Percentiles rank a stretch among this genome's conserved stretches.
Evolutionary conservation across 2,888 invertebrate species (phyloP).

Genomic region (Crematogaster levior): DNA sequence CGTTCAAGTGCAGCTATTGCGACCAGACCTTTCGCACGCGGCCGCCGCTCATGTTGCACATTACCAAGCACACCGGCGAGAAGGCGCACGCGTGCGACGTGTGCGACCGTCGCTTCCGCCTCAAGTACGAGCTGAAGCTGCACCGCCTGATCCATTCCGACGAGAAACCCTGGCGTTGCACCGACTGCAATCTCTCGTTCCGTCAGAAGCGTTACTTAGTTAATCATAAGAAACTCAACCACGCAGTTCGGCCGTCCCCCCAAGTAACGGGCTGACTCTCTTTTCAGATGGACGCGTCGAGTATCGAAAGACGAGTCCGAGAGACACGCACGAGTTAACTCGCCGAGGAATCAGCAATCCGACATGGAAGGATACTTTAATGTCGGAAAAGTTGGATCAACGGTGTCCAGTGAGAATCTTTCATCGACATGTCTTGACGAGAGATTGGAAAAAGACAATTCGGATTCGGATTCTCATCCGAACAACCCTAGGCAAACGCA

Average conservation of each 20-base stretch:
- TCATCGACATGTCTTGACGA: neutral
- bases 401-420: neutral
- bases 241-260: constrained; percentile 66
- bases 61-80: constrained; percentile 88
- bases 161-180: constrained; percentile 86
- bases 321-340: neutral
- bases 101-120: constrained; percentile 88
- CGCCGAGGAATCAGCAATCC: neutral
- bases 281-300: constrained; percentile 75
- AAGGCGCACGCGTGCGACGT: constrained; percentile 88
- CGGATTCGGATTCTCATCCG: neutral
- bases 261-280: constrained; percentile 65
- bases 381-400: neutral
- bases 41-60: constrained; percentile 87
- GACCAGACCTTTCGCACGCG: constrained; percentile 88
- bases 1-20: constrained; percentile 88
- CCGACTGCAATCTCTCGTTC: constrained; percentile 85
- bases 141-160: constrained; percentile 87
- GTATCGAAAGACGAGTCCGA: neutral
- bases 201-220: constrained; percentile 87
- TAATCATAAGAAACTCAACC: constrained; percentile 86
- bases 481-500: neutral
- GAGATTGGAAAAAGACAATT: neutral
- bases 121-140: constrained; percentile 88
- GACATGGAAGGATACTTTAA: neutral